phyloP scores from a whole-genome alignment of 2,888 invertebrate genomes.

The Phalera bucephala region DNA sequence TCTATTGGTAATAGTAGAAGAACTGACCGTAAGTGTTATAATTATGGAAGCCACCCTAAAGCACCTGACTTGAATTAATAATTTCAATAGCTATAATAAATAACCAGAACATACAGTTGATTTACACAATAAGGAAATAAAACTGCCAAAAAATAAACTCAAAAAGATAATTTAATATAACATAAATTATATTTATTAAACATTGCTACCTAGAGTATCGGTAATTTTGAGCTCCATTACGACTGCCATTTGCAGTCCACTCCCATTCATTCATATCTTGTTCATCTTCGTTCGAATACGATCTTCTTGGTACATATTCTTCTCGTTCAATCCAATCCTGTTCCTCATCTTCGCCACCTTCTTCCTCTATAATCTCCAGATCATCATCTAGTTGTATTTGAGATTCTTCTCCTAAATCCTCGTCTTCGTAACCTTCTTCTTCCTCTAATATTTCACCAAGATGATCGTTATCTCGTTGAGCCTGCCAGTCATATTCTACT shows the following conservation, averaged over 20 bases:
- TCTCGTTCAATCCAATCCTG: slow-evolving; percentile 62
- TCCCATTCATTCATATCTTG: slow-evolving; percentile 79
- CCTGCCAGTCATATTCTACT: slow-evolving; percentile 69
- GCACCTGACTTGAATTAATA: no score
- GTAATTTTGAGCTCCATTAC: slow-evolving; percentile 65
- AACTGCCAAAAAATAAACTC: slow-evolving; percentile 21
- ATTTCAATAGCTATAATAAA: no score
- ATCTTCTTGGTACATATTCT: slow-evolving; percentile 39
- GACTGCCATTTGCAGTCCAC: slow-evolving; percentile 51
- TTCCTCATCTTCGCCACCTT: slow-evolving; percentile 55
- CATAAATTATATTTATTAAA: slow-evolving; percentile 27
- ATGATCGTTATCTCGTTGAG: slow-evolving; percentile 60
- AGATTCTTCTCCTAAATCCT: slow-evolving; percentile 45
- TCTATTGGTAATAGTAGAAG: no score
- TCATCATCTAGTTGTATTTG: slow-evolving; percentile 53
- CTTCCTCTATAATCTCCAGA: slow-evolving; percentile 67
- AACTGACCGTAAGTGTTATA: no score
- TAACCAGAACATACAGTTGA: no score
- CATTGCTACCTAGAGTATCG: slow-evolving; percentile 64
- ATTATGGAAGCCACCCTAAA: no score
- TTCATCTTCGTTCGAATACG: slow-evolving; percentile 52
- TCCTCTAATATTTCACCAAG: slow-evolving; percentile 73
- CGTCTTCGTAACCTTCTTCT: slow-evolving; percentile 58
- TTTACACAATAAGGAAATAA: no score
- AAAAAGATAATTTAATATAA: slow-evolving; percentile 42